Conservation (phyloP, 2,888 invertebrate genomes). For the Chymomyza amoena region DNA sequence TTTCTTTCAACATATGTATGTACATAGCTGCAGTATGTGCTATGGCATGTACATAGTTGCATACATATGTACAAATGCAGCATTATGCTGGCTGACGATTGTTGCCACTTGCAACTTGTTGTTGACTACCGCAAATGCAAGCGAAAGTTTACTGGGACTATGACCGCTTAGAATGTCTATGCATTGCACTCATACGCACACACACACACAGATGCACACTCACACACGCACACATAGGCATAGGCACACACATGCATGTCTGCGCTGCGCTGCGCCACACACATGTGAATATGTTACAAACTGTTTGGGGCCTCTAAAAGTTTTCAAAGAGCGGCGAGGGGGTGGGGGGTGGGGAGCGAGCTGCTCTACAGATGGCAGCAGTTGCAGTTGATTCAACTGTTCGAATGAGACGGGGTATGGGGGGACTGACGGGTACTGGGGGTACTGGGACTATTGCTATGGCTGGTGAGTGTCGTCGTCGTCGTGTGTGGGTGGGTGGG, state of each 20-base stretch:
- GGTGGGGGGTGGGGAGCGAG: not conserved
- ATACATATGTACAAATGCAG: not conserved
- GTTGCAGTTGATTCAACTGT: not conserved
- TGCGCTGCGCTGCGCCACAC: slow-evolving; percentile 23
- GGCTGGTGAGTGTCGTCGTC: slow-evolving; percentile 12
- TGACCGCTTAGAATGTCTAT: slow-evolving; percentile 73
- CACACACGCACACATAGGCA: slow-evolving; percentile 15
- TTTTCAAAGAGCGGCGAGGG: not conserved
- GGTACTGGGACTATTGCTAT: slow-evolving; percentile 19
- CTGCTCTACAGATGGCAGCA: not conserved
- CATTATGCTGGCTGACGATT: not conserved
- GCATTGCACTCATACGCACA: slow-evolving; percentile 27
- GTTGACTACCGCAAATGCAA: slow-evolving; percentile 42
- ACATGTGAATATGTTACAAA: not conserved
- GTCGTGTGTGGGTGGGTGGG: slow-evolving; percentile 20
- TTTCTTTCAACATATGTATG: not conserved
- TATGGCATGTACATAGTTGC: too few relatives aligned
- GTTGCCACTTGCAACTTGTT: not conserved
- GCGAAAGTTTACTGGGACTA: slow-evolving; percentile 74
- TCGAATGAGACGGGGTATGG: not conserved
- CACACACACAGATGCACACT: slow-evolving; percentile 29
- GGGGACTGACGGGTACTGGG: not conserved
- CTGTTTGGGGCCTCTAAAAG: not conserved
- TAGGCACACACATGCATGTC: not conserved
- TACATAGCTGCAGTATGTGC: too few relatives aligned